Evolutionary conservation across 1,140 invertebrate genomes (phyloP).

Genomic region (Scaptomyza graminum): DNA sequence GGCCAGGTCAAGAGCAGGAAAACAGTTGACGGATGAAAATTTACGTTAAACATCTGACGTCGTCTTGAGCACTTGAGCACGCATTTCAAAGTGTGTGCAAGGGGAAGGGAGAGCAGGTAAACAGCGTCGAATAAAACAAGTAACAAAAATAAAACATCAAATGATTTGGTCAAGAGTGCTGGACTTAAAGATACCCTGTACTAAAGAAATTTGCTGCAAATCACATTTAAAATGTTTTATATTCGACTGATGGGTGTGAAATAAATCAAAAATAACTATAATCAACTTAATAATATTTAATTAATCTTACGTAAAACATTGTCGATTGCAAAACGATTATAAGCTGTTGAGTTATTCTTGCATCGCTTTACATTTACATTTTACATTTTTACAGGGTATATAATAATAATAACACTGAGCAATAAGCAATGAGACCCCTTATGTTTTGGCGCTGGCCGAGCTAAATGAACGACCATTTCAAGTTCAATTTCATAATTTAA

Average conservation of each 20-base stretch:
- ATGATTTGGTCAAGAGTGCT: conserved; percentile 23
- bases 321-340: too few species aligned
- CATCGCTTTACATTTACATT: not conserved
- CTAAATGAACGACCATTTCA: conserved; percentile 52
- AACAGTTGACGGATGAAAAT: conserved; percentile 49
- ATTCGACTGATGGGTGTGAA: too few species aligned
- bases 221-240: too few species aligned
- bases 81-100: conserved; percentile 46
- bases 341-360: not conserved
- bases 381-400: conserved; percentile 13
- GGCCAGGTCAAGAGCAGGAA: conserved; percentile 56
- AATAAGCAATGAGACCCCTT: conserved; percentile 15
- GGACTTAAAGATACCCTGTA: conserved; percentile 30
- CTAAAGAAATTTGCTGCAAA: too few species aligned
- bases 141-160: conserved; percentile 52
- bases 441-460: conserved; percentile 29
- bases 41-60: conserved; percentile 53
- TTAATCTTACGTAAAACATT: too few species aligned
- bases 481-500: conserved; percentile 82
- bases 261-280: too few species aligned
- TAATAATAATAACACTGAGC: conserved; percentile 5
- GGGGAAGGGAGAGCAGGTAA: conserved; percentile 26
- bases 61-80: conserved; percentile 61
- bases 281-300: too few species aligned
- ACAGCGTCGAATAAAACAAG: conserved; percentile 61